Evolutionary conservation across 2,888 invertebrate species (phyloP), one percentile per base, ranked within the genome.

Genomic region (Lasioglossum malachurum): DNA sequence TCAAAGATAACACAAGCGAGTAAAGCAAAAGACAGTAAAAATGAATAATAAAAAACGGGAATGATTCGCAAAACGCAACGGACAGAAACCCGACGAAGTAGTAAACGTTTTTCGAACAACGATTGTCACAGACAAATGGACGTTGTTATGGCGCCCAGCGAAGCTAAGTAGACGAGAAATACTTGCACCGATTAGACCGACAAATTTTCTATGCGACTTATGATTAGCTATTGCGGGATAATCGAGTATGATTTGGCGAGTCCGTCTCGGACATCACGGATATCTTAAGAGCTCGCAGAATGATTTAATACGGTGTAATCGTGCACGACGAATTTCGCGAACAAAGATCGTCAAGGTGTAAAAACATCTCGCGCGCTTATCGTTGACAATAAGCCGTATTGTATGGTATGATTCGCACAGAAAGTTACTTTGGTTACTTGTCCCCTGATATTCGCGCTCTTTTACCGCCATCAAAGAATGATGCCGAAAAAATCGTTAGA

Each of bases 401-500:
- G 38, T 64, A 23, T 76, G 35, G 84, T 87, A 91, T 74, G 88
- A 89, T 78, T 88, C 14, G 27, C n/a, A 35, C 16, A 44, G 38
- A 60, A 49, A 73, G n/a, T 1, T 78, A 71, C 57, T n/a, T 75
- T 46, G 10, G 27, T 49, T 27, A 19, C 60, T 75, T 19, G 53
- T 86, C 46, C 80, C 27, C 8, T 75, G 57, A 82, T 87, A 90
- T 89, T 86, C 53, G 27, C 46, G 67, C 35, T 69, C 77, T 82
- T 82, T 81, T 77, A 44, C 27, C 23, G 38, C 46, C 78, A 80
- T 87, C 82, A 84, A 12, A 31, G 73, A n/a, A 83, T 80, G 94
- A 94, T 94, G 93, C 74, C 82, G 83, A 75, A 88, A 89, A 91
- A 91, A 93, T 93, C 85, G 64, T 91, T 91, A 91, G 94, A 94